Conservation (phyloP, 2,888 invertebrate species). For the Spodoptera littoralis region DNA sequence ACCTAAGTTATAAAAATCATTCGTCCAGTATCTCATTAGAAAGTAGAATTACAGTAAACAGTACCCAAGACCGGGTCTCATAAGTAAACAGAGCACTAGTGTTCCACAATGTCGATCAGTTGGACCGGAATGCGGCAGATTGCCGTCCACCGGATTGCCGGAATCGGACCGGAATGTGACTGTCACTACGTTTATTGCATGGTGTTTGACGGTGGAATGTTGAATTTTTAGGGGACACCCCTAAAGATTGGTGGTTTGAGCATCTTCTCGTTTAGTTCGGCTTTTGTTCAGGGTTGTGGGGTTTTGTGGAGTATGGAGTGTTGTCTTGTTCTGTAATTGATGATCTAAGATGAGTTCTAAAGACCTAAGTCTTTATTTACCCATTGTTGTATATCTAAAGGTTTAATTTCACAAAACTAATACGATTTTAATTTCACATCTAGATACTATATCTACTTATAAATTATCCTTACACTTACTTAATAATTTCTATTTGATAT, state of each 20-base stretch:
- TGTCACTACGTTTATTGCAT: slow-evolving; percentile 88
- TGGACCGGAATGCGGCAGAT: slow-evolving; percentile 79
- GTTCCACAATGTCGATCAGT: slow-evolving; percentile 57
- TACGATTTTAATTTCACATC: too few relatives aligned
- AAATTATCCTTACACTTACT: too few relatives aligned
- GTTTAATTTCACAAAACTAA: too few relatives aligned
- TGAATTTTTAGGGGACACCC: slow-evolving; percentile 72
- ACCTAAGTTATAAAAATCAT: not conserved
- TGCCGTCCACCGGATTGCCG: slow-evolving; percentile 79
- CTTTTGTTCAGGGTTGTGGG: slow-evolving; percentile 27
- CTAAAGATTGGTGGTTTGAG: slow-evolving; percentile 48
- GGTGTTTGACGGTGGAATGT: slow-evolving; percentile 78
- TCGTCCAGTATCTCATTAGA: not conserved
- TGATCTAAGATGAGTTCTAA: too few relatives aligned
- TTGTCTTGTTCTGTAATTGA: not conserved
- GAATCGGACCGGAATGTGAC: slow-evolving; percentile 77
- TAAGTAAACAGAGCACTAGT: slow-evolving; percentile 53
- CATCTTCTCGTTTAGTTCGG: slow-evolving; percentile 30
- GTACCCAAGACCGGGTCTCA: slow-evolving; percentile 18
- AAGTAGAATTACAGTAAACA: slow-evolving; percentile 23
- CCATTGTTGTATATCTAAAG: too few relatives aligned
- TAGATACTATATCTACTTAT: too few relatives aligned
- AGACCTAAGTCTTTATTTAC: too few relatives aligned
- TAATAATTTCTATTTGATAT: too few relatives aligned
- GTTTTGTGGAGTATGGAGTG: slow-evolving; percentile 13